Evolutionary conservation across 92 coral and sea anemone species (phyloP).

Genomic region (Heteractis magnifica): DNA sequence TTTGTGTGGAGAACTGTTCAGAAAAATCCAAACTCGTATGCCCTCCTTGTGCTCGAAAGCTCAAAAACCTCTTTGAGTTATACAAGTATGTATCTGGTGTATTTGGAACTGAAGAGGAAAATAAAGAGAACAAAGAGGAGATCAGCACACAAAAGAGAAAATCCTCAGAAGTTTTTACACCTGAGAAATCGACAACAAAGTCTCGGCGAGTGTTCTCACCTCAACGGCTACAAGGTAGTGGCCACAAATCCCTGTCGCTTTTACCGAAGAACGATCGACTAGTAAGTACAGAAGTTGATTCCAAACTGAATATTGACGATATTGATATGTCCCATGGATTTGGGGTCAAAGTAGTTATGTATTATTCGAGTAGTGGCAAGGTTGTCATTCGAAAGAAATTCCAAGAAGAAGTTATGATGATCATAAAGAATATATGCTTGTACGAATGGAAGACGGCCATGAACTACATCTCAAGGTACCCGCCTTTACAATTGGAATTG

Average conservation of each 20-base stretch:
- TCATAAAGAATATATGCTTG: conserved; percentile 30
- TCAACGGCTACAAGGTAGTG: neutral
- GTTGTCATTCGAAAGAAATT: conserved; percentile 24
- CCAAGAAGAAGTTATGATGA: conserved; percentile 5
- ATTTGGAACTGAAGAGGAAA: conserved; percentile 3
- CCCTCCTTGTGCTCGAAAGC: conserved; percentile 15
- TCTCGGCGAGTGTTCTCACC: neutral
- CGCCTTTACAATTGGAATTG: conserved; percentile 25
- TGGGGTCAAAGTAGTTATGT: conserved; percentile 23
- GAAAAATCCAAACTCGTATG: neutral
- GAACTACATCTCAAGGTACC: conserved; percentile 27
- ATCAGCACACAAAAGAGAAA: neutral
- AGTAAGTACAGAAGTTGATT: neutral
- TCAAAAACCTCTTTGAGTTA: conserved; percentile 7
- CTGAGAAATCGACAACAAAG: neutral
- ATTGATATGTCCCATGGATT: neutral
- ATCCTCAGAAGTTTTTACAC: neutral
- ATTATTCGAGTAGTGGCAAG: conserved; percentile 26
- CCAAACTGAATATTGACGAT: neutral
- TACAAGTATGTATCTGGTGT: conserved; percentile 14
- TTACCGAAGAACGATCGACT: neutral
- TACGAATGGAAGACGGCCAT: conserved; percentile 31
- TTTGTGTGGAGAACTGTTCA: conserved; percentile 4
- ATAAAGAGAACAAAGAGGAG: neutral
- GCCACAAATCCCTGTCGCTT: neutral